Evolutionary conservation across 2,888 invertebrate genomes (phyloP).

Genomic region (Formica aserva): DNA sequence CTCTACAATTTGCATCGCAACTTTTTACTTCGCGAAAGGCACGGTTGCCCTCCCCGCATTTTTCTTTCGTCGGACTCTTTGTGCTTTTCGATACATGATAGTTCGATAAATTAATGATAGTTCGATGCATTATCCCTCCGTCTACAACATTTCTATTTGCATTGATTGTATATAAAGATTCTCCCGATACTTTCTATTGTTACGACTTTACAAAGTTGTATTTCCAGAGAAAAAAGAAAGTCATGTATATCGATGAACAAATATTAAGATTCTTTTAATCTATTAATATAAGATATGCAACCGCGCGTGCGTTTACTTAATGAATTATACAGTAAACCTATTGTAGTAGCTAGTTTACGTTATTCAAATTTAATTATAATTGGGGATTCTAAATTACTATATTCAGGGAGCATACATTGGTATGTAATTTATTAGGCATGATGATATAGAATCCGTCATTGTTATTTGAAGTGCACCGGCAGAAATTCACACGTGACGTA

Average conservation of each 20-base stretch:
- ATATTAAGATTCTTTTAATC: background rate
- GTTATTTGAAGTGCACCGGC: background rate
- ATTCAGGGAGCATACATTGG: background rate
- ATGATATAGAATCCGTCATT: constrained; percentile 15
- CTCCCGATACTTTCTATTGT: background rate
- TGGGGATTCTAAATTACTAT: background rate
- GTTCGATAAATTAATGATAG: constrained; percentile 8
- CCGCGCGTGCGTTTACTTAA: background rate
- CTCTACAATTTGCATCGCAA: constrained; percentile 43
- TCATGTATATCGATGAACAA: background rate
- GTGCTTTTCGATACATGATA: constrained; percentile 27
- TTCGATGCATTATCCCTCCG: background rate
- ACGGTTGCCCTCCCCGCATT: background rate
- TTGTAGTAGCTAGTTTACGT: background rate
- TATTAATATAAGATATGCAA: background rate
- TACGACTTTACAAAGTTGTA: background rate
- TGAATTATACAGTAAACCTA: background rate
- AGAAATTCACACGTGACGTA: constrained; percentile 30
- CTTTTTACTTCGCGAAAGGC: constrained; percentile 25
- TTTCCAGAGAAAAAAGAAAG: background rate
- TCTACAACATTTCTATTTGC: background rate
- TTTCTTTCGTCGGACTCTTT: constrained; percentile 21
- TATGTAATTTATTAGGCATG: constrained; percentile 15
- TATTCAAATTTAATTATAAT: constrained; percentile 19
- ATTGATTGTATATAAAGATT: background rate